Conservation (phyloP, 2,888 invertebrate genomes). For the Agrenia bidenticulata region DNA sequence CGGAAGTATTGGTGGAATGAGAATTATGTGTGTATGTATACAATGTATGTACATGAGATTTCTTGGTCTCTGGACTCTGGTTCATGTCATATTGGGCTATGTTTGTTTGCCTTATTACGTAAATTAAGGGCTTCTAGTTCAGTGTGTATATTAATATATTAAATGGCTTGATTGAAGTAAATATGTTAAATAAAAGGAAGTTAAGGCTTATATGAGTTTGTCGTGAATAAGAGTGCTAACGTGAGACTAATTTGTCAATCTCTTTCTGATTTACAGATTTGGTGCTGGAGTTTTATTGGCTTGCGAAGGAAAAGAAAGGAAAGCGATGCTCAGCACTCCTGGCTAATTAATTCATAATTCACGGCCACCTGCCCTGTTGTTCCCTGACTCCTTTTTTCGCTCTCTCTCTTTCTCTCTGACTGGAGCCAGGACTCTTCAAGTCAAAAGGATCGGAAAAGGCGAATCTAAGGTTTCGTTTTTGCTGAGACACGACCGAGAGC, state of each 20-base stretch:
- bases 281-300: neutral
- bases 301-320: neutral
- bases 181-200: no score
- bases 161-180: no score
- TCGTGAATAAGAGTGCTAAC: no score
- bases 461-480: conserved; percentile 14
- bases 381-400: conserved; percentile 5
- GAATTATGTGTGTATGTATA: neutral
- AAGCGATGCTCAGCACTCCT: conserved; percentile 13
- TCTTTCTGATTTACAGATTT: conserved; percentile 1
- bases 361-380: conserved; percentile 7
- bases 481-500: conserved; percentile 5
- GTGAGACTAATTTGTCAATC: no score
- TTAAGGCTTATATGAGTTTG: no score
- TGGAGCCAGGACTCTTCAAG: neutral
- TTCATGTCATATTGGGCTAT: no score
- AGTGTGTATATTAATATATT: no score
- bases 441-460: neutral
- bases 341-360: conserved; percentile 20
- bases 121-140: no score
- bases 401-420: neutral
- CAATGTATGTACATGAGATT: no score
- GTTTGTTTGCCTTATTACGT: no score
- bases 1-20: neutral
- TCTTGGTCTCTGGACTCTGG: no score